phyloP scores from a whole-genome alignment of 2,888 invertebrate genomes.

The Ophonus ardosiacus region DNA sequence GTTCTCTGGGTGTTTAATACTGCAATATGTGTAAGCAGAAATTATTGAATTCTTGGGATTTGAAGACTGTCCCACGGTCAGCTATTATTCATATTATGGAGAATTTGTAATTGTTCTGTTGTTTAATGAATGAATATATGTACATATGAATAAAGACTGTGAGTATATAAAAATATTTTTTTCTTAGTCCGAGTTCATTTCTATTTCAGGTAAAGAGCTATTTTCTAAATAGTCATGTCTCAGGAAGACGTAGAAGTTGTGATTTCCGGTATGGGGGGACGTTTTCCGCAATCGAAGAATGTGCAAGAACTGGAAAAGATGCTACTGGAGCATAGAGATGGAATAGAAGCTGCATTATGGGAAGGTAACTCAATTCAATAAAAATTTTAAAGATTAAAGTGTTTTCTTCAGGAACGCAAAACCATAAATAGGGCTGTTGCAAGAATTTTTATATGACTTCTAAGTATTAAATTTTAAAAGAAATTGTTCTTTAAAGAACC shows the following conservation, averaged over 20 bases:
- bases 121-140: no score
- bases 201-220: no score
- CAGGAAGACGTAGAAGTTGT: constrained; percentile 31
- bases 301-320: constrained; percentile 79
- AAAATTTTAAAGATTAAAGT: no score
- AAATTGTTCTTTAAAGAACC: no score
- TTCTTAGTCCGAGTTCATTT: no score
- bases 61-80: constrained; percentile 48
- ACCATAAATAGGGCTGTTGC: no score
- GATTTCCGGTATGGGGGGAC: constrained; percentile 78
- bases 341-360: constrained; percentile 33
- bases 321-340: constrained; percentile 74
- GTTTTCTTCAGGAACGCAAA: no score
- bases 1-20: constrained; percentile 35
- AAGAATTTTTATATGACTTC: no score
- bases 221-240: not conserved
- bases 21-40: constrained; percentile 39
- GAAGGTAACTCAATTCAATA: not conserved
- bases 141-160: no score
- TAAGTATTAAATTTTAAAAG: no score
- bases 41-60: not conserved
- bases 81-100: constrained; percentile 50
- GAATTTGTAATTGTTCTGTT: no score
- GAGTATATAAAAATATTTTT: no score
- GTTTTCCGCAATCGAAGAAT: constrained; percentile 80